A percentile compares a stretch with the other conserved stretches of the same genome.
phyloP scores from a whole-genome alignment of 2,888 invertebrate species.

The Gortyna flavago region DNA sequence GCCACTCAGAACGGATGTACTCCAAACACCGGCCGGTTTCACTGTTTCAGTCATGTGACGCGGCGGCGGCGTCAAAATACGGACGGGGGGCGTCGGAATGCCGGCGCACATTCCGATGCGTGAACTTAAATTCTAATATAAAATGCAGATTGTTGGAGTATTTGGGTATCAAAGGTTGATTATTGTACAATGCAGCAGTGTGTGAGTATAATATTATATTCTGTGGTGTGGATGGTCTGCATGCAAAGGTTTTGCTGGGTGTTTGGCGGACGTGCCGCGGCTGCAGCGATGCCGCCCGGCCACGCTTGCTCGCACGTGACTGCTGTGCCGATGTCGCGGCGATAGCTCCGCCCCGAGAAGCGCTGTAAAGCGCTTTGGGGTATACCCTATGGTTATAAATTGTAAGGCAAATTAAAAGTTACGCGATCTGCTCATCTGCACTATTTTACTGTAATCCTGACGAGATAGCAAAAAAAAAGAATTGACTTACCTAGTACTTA shows the following conservation, averaged over 20 bases:
- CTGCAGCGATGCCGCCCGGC: constrained; percentile 50
- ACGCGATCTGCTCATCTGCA: neutral
- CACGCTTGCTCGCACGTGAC: constrained; percentile 84
- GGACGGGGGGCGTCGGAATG: constrained; percentile 75
- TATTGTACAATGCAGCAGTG: neutral
- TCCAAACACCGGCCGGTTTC: constrained; percentile 75
- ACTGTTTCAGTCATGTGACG: constrained; percentile 82
- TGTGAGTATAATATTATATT: neutral
- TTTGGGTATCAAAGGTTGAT: neutral
- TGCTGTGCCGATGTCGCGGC: constrained; percentile 60
- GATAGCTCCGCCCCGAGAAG: constrained; percentile 44
- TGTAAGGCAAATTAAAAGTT: constrained; percentile 11
- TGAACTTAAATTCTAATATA: constrained; percentile 35
- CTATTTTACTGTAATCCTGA: neutral
- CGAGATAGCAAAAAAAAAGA: neutral
- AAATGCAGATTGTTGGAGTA: constrained; percentile 21
- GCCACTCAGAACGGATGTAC: constrained; percentile 73
- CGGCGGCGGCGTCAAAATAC: constrained; percentile 79
- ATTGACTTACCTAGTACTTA: neutral
- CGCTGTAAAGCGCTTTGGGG: constrained; percentile 27
- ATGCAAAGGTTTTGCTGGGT: constrained; percentile 15
- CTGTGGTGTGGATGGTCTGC: no score
- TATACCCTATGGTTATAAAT: constrained; percentile 64
- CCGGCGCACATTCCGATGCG: constrained; percentile 65
- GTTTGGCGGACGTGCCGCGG: neutral